Base-by-base conservation (phyloP, 2,888 invertebrate genomes). In the Glaucopsyche alexis region DNA sequence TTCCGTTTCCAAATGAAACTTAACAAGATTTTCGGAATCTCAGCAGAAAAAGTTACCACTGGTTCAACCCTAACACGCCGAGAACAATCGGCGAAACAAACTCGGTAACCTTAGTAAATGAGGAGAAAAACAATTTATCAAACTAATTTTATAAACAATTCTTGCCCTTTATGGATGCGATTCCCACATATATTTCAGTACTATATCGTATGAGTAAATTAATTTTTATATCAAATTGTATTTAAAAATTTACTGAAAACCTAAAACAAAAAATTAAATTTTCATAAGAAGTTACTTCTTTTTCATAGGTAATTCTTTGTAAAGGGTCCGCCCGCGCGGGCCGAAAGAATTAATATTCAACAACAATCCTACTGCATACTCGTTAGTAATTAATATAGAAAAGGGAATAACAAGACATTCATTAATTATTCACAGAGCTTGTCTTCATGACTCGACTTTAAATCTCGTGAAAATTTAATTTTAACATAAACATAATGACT, bases 341-440 rank as follows among this genome's bases (percentile, higher is more conserved):
- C 29, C 42, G 50, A 67, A 72, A 16, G 45, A 50, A 52, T 72
- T 72, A 72, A 67, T 72, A 72, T 72, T 72, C 72, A 72, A 38
- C 38, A 50, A 66, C 66, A 67, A 19, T 66, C 40, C 50, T 29
- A 42, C 50, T 50, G 52, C 50, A 50, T 52, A 19, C 42, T 50
- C 66, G 14, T 50, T 42, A 49, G 40, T 66, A 72, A 72, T 72
- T 66, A 72, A 72, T 72, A 66, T 49, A 72, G 66, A 67, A 40
- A 52, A 40, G 66, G 66, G 52, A 72, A 72, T 72, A 52, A 72
- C 40, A 67, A 50, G 16, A 47, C 49, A 47, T 69, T 69, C 8
- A 69, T 69, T 69, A 69, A 69, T 69, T 69, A 69, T 69, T 69
- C 69, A 49, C 47, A 19, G 14, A 7, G 49, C 69, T 29, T 29